These are phyloP conservation scores for Danaus chrysippus DNA, from an alignment of 2,888 invertebrate genomes.

Conservation along the genomic window DNA sequence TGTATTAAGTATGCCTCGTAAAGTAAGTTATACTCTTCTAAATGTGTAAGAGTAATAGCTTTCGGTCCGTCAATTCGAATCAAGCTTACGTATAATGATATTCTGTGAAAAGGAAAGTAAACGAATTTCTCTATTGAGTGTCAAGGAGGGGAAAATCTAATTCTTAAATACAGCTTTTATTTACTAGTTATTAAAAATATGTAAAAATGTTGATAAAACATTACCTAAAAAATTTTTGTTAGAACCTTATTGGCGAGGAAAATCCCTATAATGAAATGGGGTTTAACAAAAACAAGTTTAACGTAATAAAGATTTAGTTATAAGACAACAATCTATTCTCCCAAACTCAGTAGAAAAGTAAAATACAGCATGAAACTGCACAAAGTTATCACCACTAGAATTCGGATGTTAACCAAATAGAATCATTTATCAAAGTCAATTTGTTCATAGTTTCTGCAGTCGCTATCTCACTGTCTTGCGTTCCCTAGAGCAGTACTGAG, in stretches of 20 bases:
- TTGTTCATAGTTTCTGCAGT: conserved; percentile 1
- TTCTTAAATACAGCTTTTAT: conserved; percentile 11
- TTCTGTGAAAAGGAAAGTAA: conserved; percentile 32
- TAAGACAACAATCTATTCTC: too few species aligned
- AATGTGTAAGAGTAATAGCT: too few species aligned
- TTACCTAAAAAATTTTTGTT: too few species aligned
- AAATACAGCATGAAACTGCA: too few species aligned
- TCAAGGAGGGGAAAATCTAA: conserved; percentile 29
- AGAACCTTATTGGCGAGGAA: too few species aligned
- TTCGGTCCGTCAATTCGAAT: not conserved
- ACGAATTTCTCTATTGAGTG: conserved; percentile 37
- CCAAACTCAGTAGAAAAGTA: too few species aligned
- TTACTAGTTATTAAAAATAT: not conserved
- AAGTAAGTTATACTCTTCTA: too few species aligned
- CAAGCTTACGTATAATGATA: not conserved
- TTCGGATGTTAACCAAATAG: not conserved
- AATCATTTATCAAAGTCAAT: conserved; percentile 3
- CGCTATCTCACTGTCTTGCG: not conserved
- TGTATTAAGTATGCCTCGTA: too few species aligned
- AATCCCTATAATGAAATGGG: too few species aligned
- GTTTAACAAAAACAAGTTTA: too few species aligned
- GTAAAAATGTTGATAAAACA: not conserved
- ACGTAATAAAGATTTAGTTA: too few species aligned
- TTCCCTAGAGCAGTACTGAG: not conserved
- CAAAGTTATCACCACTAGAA: too few species aligned